Percentiles rank a stretch among this genome's conserved stretches.
These are phyloP conservation scores for Drosophila pegasa DNA, from an alignment of 2,888 invertebrate species.

Conservation along the genomic window DNA sequence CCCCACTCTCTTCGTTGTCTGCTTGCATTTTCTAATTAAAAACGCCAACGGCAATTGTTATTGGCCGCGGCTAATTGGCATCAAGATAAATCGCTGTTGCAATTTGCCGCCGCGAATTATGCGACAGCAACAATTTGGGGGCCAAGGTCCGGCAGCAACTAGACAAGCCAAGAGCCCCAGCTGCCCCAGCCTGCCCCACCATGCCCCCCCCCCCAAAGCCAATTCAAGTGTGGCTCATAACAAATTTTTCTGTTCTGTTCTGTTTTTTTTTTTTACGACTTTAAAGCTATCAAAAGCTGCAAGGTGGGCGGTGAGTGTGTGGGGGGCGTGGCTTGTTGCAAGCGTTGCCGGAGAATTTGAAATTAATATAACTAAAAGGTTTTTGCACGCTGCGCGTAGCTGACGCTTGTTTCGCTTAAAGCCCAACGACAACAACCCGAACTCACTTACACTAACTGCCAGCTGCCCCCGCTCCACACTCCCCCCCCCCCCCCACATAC, in stretches of 20 bases:
- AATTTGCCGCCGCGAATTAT: conserved; percentile 69
- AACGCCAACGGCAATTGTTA: conserved; percentile 70
- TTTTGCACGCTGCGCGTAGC: conserved; percentile 65
- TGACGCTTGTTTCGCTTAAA: conserved; percentile 49
- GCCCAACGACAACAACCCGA: background rate
- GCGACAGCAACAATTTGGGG: conserved; percentile 75
- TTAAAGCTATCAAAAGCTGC: conserved; percentile 45
- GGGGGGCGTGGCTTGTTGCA: conserved; percentile 4
- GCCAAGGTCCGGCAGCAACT: conserved; percentile 47
- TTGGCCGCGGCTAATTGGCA: conserved; percentile 68
- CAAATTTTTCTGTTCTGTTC: conserved; percentile 63
- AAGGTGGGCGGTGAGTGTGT: conserved; percentile 9
- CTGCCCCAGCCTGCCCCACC: background rate
- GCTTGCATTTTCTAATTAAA: conserved; percentile 73
- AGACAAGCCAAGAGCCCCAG: background rate
- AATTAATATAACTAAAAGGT: conserved; percentile 81
- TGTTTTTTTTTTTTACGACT: conserved; percentile 54
- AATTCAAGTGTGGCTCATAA: conserved; percentile 53
- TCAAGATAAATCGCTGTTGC: conserved; percentile 74
- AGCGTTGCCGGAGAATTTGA: conserved; percentile 62
- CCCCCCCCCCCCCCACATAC: background rate
- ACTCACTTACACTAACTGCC: conserved; percentile 9
- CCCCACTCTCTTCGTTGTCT: conserved; percentile 30
- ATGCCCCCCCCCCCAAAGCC: background rate
- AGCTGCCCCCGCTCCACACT: background rate